A percentile compares a stretch with the other conserved stretches of the same genome.
These are phyloP conservation scores for Polypterus bichir DNA, from an alignment of 2,113 vertebrate genomes.

Conservation along the genomic window DNA sequence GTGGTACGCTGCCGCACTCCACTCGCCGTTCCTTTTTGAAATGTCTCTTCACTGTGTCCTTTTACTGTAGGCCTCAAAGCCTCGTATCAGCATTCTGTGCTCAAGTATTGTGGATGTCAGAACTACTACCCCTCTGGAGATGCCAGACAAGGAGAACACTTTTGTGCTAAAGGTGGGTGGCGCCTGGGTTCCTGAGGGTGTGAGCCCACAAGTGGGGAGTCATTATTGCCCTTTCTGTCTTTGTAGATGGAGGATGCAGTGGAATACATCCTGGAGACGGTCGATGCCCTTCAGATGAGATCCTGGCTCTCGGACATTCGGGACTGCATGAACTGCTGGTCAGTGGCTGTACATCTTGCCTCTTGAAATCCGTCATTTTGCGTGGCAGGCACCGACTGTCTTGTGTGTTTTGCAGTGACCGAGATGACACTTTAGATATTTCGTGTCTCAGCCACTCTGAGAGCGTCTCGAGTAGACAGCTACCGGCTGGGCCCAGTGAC, in stretches of 20 bases:
- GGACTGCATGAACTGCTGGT: constrained; percentile 74
- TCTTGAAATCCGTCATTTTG: too few relatives aligned
- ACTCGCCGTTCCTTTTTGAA: too few relatives aligned
- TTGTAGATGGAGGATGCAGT: constrained; percentile 57
- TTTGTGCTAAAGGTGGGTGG: constrained; percentile 70
- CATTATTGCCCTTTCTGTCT: background rate
- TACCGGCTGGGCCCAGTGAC: constrained; percentile 45
- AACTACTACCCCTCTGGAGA: constrained; percentile 74
- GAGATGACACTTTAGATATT: constrained; percentile 51
- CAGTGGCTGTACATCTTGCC: constrained; percentile 7
- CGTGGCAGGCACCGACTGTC: too few relatives aligned
- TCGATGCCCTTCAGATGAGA: constrained; percentile 72
- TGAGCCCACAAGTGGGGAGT: background rate
- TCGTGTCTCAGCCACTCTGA: constrained; percentile 54
- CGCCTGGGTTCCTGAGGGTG: background rate
- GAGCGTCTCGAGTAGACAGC: constrained; percentile 44
- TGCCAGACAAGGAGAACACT: constrained; percentile 83
- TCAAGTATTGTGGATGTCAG: constrained; percentile 66
- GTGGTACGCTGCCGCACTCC: too few relatives aligned
- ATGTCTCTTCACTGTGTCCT: too few relatives aligned
- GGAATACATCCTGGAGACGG: constrained; percentile 75
- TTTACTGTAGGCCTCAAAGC: constrained; percentile 57
- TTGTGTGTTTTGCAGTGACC: constrained; percentile 41
- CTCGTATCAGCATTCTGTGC: constrained; percentile 67
- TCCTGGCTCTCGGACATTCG: constrained; percentile 82